Evolutionary conservation across 2,113 vertebrate species (phyloP), one percentile per base, ranked within the genome.

Genomic region (Lampris incognitus): DNA sequence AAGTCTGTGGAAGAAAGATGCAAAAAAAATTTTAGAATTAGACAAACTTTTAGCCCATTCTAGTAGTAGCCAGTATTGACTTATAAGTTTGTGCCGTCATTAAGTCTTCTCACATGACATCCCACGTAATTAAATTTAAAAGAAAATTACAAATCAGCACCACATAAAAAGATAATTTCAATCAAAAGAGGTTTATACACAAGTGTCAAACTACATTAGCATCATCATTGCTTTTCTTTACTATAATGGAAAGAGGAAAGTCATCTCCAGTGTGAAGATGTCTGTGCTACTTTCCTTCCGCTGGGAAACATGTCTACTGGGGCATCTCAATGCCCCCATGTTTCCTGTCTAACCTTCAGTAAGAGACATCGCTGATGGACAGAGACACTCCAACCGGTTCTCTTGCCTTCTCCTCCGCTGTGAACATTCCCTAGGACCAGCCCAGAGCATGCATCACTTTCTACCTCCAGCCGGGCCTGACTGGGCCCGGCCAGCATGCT

Each of bases 291-390:
- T 89, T 89, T 86, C 78, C 69, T 42, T 68, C 5, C 13, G 74
- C 6, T 76, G 67, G 78, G 82, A 91, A 91, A 90, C 88, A 89
- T 78, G 83, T 72, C 60, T 79, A 40, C 39, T 50, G 42, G 2
- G 24, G 24, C 49, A 49, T 46, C 38, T 56, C n/a, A 72, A 81
- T 6, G 36, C 54, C 49, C 5, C 52, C 57, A 71, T 90, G 89
- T 93, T 93, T 91, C 89, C 89, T 72, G 40, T 90, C 91, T 89
- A 57, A 94, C 92, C 91, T 92, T 90, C 57, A 92, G 60, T 67
- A 71, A 48, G 58, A 65, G 68, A 79, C 92, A 91, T 68, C 42
- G 69, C 63, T 88, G 89, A 41, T 38, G 82, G 67, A 81, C 52
- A 2, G 66, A 69, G 61, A 91, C 5, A 11, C 3, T 85, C 92